phyloP scores from a whole-genome alignment of 2,888 invertebrate genomes.

The Arge pagana region DNA sequence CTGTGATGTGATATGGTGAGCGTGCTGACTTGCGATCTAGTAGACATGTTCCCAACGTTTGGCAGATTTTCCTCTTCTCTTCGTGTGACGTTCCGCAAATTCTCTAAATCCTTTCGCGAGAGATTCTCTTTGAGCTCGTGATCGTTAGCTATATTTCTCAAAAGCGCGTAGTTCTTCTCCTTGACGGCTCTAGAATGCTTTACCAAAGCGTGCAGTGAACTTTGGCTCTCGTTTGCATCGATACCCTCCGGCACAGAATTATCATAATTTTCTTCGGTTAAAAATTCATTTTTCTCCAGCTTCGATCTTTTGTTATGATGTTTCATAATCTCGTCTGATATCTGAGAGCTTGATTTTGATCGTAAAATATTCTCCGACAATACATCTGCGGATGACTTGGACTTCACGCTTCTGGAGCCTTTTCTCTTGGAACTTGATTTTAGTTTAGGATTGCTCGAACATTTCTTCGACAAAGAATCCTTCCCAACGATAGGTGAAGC shows the following conservation, averaged over 20 bases:
- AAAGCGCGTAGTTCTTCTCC: constrained; percentile 44
- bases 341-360: constrained; percentile 38
- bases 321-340: constrained; percentile 40
- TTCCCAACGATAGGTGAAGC: constrained; percentile 37
- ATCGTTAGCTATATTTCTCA: constrained; percentile 45
- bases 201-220: constrained; percentile 46
- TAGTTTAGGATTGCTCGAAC: constrained; percentile 33
- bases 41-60: constrained; percentile 46
- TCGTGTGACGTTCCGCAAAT: constrained; percentile 22
- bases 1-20: constrained; percentile 52
- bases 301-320: constrained; percentile 47
- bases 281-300: constrained; percentile 36
- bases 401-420: constrained; percentile 44
- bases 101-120: constrained; percentile 33
- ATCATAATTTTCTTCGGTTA: constrained; percentile 28
- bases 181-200: constrained; percentile 49
- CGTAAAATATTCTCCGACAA: constrained; percentile 40
- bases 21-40: constrained; percentile 50
- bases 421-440: constrained; percentile 49
- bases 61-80: constrained; percentile 34
- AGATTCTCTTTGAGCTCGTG: constrained; percentile 41
- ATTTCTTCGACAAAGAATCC: constrained; percentile 36
- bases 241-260: constrained; percentile 39
- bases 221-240: constrained; percentile 47
- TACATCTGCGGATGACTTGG: constrained; percentile 38